These are phyloP conservation scores for Ecliptopera silaceata DNA, from an alignment of 2,888 invertebrate genomes.

Conservation along the genomic window DNA sequence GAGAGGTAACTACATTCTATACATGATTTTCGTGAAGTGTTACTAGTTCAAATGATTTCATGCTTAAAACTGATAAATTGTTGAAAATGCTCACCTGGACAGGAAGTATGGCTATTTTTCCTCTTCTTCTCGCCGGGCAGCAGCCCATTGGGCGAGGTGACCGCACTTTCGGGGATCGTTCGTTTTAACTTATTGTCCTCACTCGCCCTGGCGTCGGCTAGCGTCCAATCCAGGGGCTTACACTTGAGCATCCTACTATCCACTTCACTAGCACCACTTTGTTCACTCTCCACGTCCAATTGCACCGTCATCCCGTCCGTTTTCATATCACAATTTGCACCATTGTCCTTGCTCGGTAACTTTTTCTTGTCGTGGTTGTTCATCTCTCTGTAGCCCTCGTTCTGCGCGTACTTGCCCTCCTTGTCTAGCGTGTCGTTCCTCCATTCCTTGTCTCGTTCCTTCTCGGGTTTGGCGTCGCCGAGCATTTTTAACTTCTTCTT, in stretches of 20 bases:
- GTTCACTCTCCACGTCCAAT: slow-evolving; percentile 62
- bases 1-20: no score
- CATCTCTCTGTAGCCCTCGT: slow-evolving; percentile 78
- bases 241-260: slow-evolving; percentile 69
- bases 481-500: slow-evolving; percentile 74
- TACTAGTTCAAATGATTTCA: not conserved
- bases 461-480: slow-evolving; percentile 61
- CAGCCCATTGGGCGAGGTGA: slow-evolving; percentile 83
- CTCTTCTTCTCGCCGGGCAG: slow-evolving; percentile 85
- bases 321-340: slow-evolving; percentile 73
- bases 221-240: slow-evolving; percentile 67
- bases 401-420: slow-evolving; percentile 80
- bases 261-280: slow-evolving; percentile 71
- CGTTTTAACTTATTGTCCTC: slow-evolving; percentile 65
- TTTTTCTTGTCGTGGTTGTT: slow-evolving; percentile 78
- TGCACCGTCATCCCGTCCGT: slow-evolving; percentile 66
- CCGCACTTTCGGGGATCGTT: slow-evolving; percentile 72
- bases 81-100: slow-evolving; percentile 68
- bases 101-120: slow-evolving; percentile 83
- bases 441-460: slow-evolving; percentile 80
- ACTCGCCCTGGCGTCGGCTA: slow-evolving; percentile 57
- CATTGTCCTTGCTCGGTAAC: slow-evolving; percentile 66
- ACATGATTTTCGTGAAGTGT: no score
- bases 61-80: not conserved
- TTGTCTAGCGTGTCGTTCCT: slow-evolving; percentile 82